Conservation (phyloP, 2,888 invertebrate species). For the Meloe dianella region DNA sequence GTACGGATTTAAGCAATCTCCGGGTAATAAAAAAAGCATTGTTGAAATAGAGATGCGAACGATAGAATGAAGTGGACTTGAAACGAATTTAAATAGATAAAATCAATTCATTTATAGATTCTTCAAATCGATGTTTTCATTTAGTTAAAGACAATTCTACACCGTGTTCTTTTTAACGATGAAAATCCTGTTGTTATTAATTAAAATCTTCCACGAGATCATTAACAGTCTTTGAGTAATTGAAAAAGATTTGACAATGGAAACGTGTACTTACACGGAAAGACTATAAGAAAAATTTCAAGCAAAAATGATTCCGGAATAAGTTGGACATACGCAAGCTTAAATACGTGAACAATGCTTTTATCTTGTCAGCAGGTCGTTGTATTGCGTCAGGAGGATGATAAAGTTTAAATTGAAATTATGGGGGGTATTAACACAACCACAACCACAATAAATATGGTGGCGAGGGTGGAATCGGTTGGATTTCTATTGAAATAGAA, state of each 20-base stretch:
- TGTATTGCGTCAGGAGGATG: not conserved
- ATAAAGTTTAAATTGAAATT: constrained; percentile 9
- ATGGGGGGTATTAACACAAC: not conserved
- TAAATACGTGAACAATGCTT: constrained; percentile 11
- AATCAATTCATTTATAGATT: not conserved
- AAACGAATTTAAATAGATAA: not conserved
- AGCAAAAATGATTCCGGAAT: no score
- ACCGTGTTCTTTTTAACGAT: no score
- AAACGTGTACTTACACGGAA: no score
- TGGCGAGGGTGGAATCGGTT: not conserved
- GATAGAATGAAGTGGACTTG: not conserved
- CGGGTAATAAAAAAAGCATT: constrained; percentile 5
- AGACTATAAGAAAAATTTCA: no score
- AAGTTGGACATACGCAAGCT: no score
- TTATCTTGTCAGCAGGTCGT: not conserved
- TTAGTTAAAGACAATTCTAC: no score
- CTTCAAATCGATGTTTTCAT: no score
- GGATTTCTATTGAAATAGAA: not conserved
- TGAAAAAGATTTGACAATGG: not conserved
- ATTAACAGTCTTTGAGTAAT: not conserved
- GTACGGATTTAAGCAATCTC: not conserved
- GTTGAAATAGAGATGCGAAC: not conserved
- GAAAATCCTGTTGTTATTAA: not conserved
- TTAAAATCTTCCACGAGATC: not conserved
- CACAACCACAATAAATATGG: not conserved